Conservation (phyloP, 2,888 invertebrate species). For the Temnothorax ravouxi region DNA sequence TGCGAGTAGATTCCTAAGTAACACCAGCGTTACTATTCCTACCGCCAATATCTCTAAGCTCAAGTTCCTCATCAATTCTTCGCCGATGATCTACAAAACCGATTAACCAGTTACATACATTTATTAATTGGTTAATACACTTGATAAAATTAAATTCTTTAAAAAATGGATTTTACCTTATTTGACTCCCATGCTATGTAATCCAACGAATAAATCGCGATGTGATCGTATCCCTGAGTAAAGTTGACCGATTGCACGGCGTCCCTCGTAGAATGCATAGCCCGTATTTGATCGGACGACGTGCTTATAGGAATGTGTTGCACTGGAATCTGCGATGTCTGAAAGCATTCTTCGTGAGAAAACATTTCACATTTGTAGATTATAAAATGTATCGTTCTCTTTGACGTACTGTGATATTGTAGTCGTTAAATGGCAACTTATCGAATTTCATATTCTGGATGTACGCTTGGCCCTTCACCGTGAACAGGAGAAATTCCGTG, state of each 20-base stretch:
- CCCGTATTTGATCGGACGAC: constrained; percentile 81
- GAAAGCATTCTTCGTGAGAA: constrained; percentile 20
- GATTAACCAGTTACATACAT: constrained; percentile 3
- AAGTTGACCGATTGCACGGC: constrained; percentile 79
- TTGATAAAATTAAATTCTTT: neutral
- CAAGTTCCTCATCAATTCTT: constrained; percentile 85
- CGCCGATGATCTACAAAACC: constrained; percentile 81
- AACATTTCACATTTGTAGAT: neutral
- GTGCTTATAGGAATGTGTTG: constrained; percentile 83
- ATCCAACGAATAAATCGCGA: constrained; percentile 82
- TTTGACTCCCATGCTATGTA: constrained; percentile 85
- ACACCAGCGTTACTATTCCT: constrained; percentile 85
- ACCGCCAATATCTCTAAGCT: constrained; percentile 86
- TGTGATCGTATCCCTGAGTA: constrained; percentile 75
- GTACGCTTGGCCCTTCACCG: constrained; percentile 82
- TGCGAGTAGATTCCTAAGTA: constrained; percentile 85
- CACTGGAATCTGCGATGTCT: constrained; percentile 84
- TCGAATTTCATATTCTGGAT: constrained; percentile 84
- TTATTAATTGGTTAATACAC: neutral
- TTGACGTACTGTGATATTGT: constrained; percentile 83
- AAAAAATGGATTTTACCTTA: constrained; percentile 73
- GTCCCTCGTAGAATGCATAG: constrained; percentile 83
- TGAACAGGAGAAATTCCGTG: constrained; percentile 83
- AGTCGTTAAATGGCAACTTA: constrained; percentile 80
- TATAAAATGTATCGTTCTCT: neutral